Evolutionary conservation across 2,888 invertebrate species (phyloP).

Genomic region (Aromia moschata): DNA sequence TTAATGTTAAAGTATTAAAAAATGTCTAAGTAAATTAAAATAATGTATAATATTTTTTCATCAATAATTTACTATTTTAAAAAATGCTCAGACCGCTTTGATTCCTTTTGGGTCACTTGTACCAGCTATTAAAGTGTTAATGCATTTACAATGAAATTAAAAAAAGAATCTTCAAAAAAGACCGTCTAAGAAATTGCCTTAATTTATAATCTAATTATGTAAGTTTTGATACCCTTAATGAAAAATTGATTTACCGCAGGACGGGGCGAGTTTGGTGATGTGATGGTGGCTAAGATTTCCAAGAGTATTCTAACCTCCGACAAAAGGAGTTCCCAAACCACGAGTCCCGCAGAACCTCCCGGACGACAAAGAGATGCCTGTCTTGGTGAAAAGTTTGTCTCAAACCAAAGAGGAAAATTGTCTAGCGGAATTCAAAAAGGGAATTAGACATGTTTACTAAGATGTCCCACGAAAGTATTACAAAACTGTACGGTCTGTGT

Average conservation of each 20-base stretch:
- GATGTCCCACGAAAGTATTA: conserved; percentile 84
- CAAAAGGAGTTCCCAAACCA: conserved; percentile 48
- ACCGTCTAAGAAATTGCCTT: too few species aligned
- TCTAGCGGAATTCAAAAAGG: conserved; percentile 84
- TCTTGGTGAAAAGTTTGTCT: conserved; percentile 81
- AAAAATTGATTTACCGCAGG: conserved; percentile 37
- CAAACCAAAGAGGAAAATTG: conserved; percentile 81
- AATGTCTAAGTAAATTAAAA: too few species aligned
- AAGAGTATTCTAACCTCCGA: conserved; percentile 50
- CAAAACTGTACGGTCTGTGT: conserved; percentile 82
- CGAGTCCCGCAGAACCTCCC: conserved; percentile 47
- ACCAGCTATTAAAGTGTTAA: too few species aligned
- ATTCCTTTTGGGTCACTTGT: too few species aligned
- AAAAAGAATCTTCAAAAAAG: too few species aligned
- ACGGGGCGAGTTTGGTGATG: conserved; percentile 92
- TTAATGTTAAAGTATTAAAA: too few species aligned
- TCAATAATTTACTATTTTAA: too few species aligned
- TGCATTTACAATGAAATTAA: too few species aligned
- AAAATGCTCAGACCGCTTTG: too few species aligned
- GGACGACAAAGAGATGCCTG: conserved; percentile 65
- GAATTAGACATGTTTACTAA: conserved; percentile 88
- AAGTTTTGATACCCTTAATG: too few species aligned
- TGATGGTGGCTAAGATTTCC: conserved; percentile 76
- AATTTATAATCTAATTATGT: too few species aligned
- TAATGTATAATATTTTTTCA: too few species aligned